phyloP scores from a whole-genome alignment of 2,113 vertebrate genomes.

The Sylvietta virens region DNA sequence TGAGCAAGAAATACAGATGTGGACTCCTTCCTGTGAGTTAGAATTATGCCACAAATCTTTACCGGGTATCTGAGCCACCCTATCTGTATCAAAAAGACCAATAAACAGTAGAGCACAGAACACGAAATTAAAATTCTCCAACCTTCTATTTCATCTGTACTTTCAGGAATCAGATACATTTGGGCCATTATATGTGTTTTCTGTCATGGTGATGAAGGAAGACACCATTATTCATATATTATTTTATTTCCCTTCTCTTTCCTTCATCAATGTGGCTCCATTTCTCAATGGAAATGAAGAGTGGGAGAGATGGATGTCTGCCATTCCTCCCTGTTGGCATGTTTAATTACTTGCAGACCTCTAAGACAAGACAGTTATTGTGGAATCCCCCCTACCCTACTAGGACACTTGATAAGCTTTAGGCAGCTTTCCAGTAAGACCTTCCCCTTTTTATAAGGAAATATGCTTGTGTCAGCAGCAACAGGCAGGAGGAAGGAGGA shows the following conservation, averaged over 20 bases:
- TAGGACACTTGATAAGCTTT: neutral
- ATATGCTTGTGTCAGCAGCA: conserved; percentile 38
- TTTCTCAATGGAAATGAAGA: neutral
- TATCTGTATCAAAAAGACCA: neutral
- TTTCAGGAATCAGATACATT: neutral
- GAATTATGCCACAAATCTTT: neutral
- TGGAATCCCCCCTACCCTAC: neutral
- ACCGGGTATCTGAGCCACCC: neutral
- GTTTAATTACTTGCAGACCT: neutral
- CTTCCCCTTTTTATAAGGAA: conserved; percentile 48
- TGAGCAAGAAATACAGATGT: neutral
- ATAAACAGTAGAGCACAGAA: neutral
- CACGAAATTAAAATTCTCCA: neutral
- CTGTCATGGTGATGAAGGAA: neutral
- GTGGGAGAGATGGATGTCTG: neutral
- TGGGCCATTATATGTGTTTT: neutral
- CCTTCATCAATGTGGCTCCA: neutral
- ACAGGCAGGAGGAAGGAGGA: conserved; percentile 24
- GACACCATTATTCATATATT: neutral
- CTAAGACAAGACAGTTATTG: neutral
- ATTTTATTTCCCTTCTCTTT: neutral
- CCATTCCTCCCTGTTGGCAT: neutral
- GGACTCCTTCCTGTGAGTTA: neutral
- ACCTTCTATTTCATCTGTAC: neutral
- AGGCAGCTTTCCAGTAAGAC: conserved; percentile 31